phyloP scores from a whole-genome alignment of 2,797 vertebrate species.

The Anguilla pacifica region DNA sequence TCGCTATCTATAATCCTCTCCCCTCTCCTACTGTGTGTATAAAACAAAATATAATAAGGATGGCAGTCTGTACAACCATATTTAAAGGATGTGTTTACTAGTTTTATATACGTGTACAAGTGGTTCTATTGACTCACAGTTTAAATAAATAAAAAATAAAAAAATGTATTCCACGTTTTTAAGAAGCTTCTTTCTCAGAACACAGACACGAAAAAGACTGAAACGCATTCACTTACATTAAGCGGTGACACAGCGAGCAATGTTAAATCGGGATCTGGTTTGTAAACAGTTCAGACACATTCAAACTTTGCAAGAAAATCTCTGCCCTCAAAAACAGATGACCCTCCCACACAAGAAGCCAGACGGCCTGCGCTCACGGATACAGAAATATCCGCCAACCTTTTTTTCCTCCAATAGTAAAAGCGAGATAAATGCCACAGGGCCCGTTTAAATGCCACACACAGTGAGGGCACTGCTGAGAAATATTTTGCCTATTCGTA shows the following conservation, averaged over 20 bases:
- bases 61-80: too few species aligned
- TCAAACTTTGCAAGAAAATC: not conserved
- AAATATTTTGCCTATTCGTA: conserved; percentile 7
- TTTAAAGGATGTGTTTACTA: not conserved
- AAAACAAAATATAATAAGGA: too few species aligned
- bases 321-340: not conserved
- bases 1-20: not conserved
- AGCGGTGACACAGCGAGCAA: not conserved
- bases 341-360: not conserved
- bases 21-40: too few species aligned
- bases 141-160: not conserved
- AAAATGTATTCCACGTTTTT: not conserved
- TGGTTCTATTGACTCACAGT: not conserved
- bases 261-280: conserved; percentile 6
- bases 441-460: conserved; percentile 48
- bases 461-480: conserved; percentile 27
- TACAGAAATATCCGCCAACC: conserved; percentile 40
- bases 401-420: conserved; percentile 30
- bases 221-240: too few species aligned
- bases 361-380: not conserved
- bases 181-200: not conserved
- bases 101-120: too few species aligned
- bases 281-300: conserved; percentile 30
- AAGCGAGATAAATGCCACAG: conserved; percentile 43
- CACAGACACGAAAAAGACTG: not conserved